Conservation (phyloP, 2,888 invertebrate species). For the Anarsia innoxiella region DNA sequence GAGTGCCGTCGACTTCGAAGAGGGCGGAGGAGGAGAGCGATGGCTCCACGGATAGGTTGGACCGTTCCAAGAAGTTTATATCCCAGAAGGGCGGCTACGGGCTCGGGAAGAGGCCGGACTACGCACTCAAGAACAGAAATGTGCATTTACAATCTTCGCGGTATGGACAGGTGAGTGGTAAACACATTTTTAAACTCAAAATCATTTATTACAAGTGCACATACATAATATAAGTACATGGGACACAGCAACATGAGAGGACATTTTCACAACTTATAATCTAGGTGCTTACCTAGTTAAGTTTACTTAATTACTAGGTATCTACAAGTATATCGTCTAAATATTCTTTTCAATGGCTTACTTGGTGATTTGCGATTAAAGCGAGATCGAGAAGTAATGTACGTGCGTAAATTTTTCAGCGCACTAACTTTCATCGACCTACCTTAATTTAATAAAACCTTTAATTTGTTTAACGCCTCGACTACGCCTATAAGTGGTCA, state of each 20-base stretch:
- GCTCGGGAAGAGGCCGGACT: slow-evolving; percentile 65
- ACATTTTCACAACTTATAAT: too few species aligned
- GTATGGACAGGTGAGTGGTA: slow-evolving; percentile 67
- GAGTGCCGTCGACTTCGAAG: slow-evolving; percentile 60
- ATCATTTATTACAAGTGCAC: neutral
- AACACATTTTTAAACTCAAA: neutral
- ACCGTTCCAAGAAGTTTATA: slow-evolving; percentile 69
- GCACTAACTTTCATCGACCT: too few species aligned
- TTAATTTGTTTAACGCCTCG: too few species aligned
- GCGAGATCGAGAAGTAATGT: too few species aligned
- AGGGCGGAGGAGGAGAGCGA: slow-evolving; percentile 54
- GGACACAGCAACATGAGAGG: too few species aligned
- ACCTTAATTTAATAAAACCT: too few species aligned
- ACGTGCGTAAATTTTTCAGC: too few species aligned
- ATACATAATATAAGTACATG: too few species aligned
- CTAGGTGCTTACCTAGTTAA: too few species aligned
- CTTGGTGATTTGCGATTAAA: too few species aligned
- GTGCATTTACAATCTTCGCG: slow-evolving; percentile 67
- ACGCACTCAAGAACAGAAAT: slow-evolving; percentile 64
- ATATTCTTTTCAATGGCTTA: neutral
- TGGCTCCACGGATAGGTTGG: slow-evolving; percentile 65
- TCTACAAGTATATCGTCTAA: neutral
- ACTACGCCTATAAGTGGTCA: too few species aligned
- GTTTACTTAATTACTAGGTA: neutral
- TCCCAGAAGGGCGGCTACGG: slow-evolving; percentile 63